Percentiles rank a stretch among this genome's conserved stretches.
Conservation (phyloP, 2,113 vertebrate genomes). For the Fregetta grallaria region DNA sequence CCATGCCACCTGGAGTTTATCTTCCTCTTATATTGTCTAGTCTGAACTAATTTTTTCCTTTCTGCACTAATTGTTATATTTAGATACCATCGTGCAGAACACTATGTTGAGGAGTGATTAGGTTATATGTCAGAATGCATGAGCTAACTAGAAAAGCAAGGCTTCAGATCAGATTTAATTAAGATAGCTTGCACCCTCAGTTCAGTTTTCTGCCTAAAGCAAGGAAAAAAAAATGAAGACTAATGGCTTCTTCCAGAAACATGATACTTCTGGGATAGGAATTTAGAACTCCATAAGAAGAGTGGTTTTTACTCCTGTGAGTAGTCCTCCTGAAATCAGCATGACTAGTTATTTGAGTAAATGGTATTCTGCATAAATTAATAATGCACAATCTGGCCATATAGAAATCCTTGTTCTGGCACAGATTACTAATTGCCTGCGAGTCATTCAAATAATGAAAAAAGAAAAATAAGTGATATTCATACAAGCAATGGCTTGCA, state of each 20-base stretch:
- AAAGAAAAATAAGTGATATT: neutral
- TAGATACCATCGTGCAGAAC: constrained; percentile 19
- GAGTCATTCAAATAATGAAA: neutral
- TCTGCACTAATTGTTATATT: constrained; percentile 49
- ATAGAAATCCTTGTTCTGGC: neutral
- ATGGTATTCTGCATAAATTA: constrained; percentile 8
- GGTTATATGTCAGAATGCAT: constrained; percentile 25
- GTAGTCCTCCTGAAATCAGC: neutral
- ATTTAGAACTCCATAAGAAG: constrained; percentile 4
- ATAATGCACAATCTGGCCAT: neutral
- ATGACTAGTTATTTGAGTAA: neutral
- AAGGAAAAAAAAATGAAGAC: constrained; percentile 28
- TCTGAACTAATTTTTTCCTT: neutral
- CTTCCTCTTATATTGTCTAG: constrained; percentile 17
- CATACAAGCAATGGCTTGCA: neutral
- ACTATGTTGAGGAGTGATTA: constrained; percentile 20
- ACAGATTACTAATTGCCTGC: neutral
- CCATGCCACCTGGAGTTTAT: constrained; percentile 25
- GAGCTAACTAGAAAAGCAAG: constrained; percentile 26
- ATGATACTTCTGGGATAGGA: neutral
- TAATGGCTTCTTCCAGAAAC: constrained; percentile 28
- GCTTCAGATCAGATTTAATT: constrained; percentile 65
- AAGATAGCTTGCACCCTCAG: constrained; percentile 39
- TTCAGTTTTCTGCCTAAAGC: constrained; percentile 57
- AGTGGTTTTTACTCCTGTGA: constrained; percentile 18